Percentiles rank a stretch among this genome's conserved stretches.
Conservation (phyloP, 2,888 invertebrate genomes). For the Gisinianus flammeolus region DNA sequence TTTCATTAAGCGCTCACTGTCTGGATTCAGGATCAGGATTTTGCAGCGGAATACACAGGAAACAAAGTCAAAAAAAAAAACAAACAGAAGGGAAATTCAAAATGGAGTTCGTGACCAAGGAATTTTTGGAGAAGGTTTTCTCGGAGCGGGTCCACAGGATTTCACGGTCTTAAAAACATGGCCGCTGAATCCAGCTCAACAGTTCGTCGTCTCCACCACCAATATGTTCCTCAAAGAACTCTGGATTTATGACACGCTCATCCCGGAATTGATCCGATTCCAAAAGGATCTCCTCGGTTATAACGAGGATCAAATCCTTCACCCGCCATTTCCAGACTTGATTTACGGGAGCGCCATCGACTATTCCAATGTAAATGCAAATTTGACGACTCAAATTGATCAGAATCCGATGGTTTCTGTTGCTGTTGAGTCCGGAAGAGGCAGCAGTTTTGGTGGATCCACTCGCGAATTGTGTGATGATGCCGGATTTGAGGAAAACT, state of each 20-base stretch:
- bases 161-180: not conserved
- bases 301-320: not conserved
- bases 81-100: too few relatives aligned
- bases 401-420: not conserved
- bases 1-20: too few relatives aligned
- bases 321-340: not conserved
- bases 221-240: not conserved
- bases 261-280: not conserved
- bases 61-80: too few relatives aligned
- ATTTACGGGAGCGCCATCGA: not conserved
- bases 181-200: not conserved
- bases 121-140: not conserved
- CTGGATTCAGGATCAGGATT: too few relatives aligned
- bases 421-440: not conserved
- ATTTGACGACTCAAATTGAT: not conserved
- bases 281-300: not conserved
- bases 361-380: not conserved
- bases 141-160: not conserved
- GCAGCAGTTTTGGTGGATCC: not conserved
- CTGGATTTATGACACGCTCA: not conserved
- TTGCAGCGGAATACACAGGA: too few relatives aligned
- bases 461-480: constrained; percentile 30
- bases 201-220: not conserved
- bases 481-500: constrained; percentile 30
- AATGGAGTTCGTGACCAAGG: not conserved